phyloP scores from a whole-genome alignment of 2,797 vertebrate genomes.

The Limosa lapponica region DNA sequence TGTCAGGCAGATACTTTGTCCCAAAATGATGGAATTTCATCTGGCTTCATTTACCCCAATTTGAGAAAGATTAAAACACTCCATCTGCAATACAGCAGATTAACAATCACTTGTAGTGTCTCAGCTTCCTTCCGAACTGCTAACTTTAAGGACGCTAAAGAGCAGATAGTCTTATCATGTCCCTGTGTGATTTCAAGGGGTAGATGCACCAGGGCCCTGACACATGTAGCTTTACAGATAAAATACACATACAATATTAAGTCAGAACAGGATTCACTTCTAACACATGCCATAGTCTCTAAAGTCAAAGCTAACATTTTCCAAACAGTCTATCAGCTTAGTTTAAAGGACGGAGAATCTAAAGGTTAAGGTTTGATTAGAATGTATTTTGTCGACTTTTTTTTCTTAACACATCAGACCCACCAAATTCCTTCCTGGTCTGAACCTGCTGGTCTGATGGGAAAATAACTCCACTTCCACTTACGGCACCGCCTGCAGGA shows the following conservation, averaged over 20 bases:
- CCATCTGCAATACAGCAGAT: neutral
- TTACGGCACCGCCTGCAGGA: neutral
- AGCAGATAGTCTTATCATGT: constrained; percentile 13
- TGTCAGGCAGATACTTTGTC: neutral
- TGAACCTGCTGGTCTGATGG: neutral
- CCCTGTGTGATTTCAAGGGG: constrained; percentile 3
- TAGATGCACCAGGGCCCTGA: neutral
- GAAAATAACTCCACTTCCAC: neutral
- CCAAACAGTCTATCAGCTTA: neutral
- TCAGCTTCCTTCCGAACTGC: neutral
- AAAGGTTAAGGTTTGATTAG: constrained; percentile 22
- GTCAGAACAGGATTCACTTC: constrained; percentile 20
- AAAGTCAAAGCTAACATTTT: constrained; percentile 38
- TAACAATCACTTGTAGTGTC: neutral
- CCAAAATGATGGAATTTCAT: neutral
- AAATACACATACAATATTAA: neutral
- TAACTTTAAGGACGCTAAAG: constrained; percentile 3
- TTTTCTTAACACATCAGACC: neutral
- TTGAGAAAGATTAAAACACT: neutral
- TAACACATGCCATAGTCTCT: neutral
- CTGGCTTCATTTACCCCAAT: neutral
- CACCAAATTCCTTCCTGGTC: neutral
- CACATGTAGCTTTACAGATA: constrained; percentile 14
- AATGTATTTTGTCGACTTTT: neutral
- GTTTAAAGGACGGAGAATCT: neutral